Base-by-base conservation (phyloP, 2,797 vertebrate species). In the Chaenodraco wilsoni region DNA sequence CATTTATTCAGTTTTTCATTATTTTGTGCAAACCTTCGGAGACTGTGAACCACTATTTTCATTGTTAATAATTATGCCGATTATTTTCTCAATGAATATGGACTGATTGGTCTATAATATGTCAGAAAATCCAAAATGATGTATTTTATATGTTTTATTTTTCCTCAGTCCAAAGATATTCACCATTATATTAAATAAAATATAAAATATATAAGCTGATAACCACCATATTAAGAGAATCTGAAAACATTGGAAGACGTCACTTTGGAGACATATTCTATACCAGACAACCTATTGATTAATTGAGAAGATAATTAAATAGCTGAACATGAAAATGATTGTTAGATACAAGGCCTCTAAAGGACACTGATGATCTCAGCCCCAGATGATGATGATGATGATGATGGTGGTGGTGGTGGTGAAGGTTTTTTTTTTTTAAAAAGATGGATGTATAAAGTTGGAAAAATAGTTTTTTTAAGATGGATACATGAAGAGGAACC, bases 391-490 rank as follows among this genome's bases (percentile, higher is more conserved):
- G 52, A 44, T 33, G 60, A 45, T 9, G 44, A 57, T 51, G 19
- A 10, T 37, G 51, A 15, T 27, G 21, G 2, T 51, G 19, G 4
- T 37, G 51, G 14, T 27, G 33, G 16, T 31, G 16, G 37, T n/a
- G 51, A 7, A 15, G 9, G 37, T 3, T 63, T 37, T 41, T 19
- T 6, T 41, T 6, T 41, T 54, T 48, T 46, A 45, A 9, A 27
- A 3, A 51, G 15, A 59, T 51, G 7, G 64, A 69, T 76, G 69
- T 69, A 52, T 65, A 72, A 57, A 45, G 66, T 62, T 54, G 21
- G 4, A 12, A 9, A 49, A n/a, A 12, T 15, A 51, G 31, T 60
- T 65, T 83, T 57, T 27, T 33, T 44, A 72, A 68, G 56, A 45
- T 1, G 17, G 16, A 37, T 33, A 74, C 21, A 1, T 50, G 10